Percentiles rank a stretch among this genome's conserved stretches.
These are phyloP conservation scores for Polyommatus icarus DNA, from an alignment of 2,888 invertebrate species.

Conservation along the genomic window DNA sequence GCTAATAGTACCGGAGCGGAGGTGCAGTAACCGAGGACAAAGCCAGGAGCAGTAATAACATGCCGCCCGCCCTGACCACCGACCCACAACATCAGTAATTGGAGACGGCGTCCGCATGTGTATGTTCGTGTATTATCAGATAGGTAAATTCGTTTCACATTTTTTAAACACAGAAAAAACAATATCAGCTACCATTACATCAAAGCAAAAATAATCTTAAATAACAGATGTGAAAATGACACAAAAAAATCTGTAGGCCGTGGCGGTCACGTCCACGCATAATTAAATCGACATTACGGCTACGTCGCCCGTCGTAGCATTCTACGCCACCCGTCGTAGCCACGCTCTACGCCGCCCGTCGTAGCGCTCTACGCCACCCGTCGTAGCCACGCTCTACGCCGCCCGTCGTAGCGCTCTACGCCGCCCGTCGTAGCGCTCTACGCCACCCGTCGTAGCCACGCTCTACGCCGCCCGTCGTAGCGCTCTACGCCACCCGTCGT, in stretches of 20 bases:
- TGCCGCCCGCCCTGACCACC: constrained; percentile 9
- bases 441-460: not conserved
- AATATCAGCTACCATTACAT: not conserved
- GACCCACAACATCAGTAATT: not conserved
- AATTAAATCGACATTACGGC: constrained; percentile 15
- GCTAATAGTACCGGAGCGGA: not conserved
- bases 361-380: constrained; percentile 15
- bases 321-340: constrained; percentile 16
- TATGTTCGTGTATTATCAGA: not conserved
- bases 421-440: too few relatives aligned
- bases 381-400: constrained; percentile 12
- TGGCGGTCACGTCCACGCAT: not conserved
- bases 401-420: constrained; percentile 21
- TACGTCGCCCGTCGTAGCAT: too few relatives aligned
- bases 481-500: too few relatives aligned
- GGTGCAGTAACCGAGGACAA: constrained; percentile 3
- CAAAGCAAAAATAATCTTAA: not conserved
- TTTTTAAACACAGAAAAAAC: not conserved
- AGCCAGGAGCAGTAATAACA: not conserved
- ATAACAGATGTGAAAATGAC: not conserved
- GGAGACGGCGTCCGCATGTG: not conserved
- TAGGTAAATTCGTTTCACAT: not conserved
- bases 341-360: constrained; percentile 9
- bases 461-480: constrained; percentile 7
- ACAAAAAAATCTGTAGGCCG: not conserved